These are phyloP conservation scores for Gambusia yucatana DNA, from an alignment of 2,797 vertebrate genomes.

Conservation along the genomic window DNA sequence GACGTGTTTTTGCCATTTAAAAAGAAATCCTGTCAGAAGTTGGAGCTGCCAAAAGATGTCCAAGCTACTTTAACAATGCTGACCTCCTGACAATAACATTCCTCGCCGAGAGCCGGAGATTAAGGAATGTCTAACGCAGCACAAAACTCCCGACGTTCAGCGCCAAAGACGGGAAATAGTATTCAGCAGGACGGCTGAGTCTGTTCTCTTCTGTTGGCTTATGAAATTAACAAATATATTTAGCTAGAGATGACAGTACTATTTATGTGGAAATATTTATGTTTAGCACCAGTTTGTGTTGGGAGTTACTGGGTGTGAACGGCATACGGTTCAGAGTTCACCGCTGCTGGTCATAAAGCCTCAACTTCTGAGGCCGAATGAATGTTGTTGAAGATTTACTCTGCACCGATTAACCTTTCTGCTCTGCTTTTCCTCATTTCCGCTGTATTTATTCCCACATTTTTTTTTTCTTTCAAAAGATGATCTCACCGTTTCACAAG, in stretches of 20 bases:
- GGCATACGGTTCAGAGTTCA: constrained; percentile 60
- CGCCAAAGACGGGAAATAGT: constrained; percentile 30
- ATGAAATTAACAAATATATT: neutral
- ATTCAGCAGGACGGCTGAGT: constrained; percentile 33
- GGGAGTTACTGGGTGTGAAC: constrained; percentile 10
- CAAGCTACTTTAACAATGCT: constrained; percentile 27
- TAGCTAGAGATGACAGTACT: neutral
- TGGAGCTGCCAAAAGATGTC: constrained; percentile 19
- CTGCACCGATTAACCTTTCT: constrained; percentile 4
- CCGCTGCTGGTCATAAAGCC: constrained; percentile 45
- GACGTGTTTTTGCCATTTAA: neutral
- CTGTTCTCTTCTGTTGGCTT: neutral
- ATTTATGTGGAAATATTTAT: neutral
- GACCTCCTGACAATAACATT: constrained; percentile 64
- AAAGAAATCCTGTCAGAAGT: constrained; percentile 8
- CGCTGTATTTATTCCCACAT: constrained; percentile 36
- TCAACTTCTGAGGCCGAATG: constrained; percentile 11
- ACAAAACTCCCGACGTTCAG: constrained; percentile 56
- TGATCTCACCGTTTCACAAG: constrained; percentile 51
- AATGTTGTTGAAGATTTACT: constrained; percentile 7
- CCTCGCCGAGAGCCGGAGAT: constrained; percentile 49
- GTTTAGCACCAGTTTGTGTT: neutral
- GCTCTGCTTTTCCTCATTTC: neutral
- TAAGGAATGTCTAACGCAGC: constrained; percentile 67
- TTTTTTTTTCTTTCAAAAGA: constrained; percentile 22